These are phyloP conservation scores for Nephila pilipes DNA, from an alignment of 1,140 invertebrate species.

Conservation along the genomic window DNA sequence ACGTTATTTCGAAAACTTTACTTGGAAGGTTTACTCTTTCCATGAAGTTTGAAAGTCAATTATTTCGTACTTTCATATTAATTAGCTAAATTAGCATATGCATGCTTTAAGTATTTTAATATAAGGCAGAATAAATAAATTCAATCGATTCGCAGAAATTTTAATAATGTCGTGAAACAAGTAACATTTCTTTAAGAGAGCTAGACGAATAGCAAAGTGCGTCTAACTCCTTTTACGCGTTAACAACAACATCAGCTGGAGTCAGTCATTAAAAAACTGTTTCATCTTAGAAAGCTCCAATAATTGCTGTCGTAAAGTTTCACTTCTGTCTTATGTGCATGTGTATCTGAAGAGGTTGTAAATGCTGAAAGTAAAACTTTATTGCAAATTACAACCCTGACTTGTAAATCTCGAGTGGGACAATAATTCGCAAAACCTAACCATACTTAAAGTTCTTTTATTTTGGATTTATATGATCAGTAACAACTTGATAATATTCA, in stretches of 20 bases:
- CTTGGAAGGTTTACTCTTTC: too few relatives aligned
- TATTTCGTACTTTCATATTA: too few relatives aligned
- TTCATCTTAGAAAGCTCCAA: slow-evolving; percentile 24
- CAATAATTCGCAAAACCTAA: slow-evolving; percentile 56
- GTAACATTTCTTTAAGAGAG: neutral
- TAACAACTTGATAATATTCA: slow-evolving; percentile 62
- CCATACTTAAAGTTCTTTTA: slow-evolving; percentile 57
- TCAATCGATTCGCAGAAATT: neutral
- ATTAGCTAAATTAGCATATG: too few relatives aligned
- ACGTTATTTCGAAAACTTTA: too few relatives aligned
- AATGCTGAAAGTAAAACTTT: slow-evolving; percentile 60
- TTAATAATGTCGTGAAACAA: neutral
- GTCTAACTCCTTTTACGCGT: slow-evolving; percentile 4
- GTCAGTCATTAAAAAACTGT: slow-evolving; percentile 63
- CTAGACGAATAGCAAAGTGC: neutral
- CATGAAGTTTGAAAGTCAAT: too few relatives aligned
- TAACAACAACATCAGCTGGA: slow-evolving; percentile 37
- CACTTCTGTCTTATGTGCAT: neutral
- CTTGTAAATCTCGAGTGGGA: slow-evolving; percentile 60
- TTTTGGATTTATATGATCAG: slow-evolving; percentile 27
- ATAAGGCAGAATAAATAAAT: neutral
- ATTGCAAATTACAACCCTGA: slow-evolving; percentile 58
- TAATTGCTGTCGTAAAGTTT: slow-evolving; percentile 53
- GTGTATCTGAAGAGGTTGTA: neutral
- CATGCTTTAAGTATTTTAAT: too few relatives aligned